Conservation (phyloP, 2,113 vertebrate species). For the Antechinus stuartii region DNA sequence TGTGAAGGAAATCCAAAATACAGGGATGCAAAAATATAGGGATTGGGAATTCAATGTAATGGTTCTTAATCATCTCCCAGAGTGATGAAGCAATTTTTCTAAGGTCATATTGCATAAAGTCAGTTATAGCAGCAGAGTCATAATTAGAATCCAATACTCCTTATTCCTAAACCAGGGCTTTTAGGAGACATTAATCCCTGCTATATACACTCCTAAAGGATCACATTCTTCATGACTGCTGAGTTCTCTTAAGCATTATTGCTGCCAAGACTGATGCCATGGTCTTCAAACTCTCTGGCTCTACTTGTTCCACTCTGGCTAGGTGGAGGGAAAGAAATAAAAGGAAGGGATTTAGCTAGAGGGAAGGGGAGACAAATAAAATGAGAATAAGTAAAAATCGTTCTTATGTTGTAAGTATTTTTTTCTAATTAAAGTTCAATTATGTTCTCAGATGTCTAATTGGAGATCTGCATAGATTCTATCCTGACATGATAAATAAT, state of each 20-base stretch:
- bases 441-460: conserved; percentile 86
- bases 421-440: conserved; percentile 86
- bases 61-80: too few relatives aligned
- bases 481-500: conserved; percentile 83
- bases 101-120: not conserved
- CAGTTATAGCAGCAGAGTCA: not conserved
- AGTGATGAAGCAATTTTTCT: not conserved
- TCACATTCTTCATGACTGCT: accelerated
- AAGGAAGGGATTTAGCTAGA: conserved; percentile 49
- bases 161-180: not conserved
- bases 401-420: conserved; percentile 82
- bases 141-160: not conserved
- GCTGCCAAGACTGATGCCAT: not conserved
- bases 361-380: conserved; percentile 41
- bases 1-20: too few relatives aligned
- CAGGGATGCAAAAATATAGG: too few relatives aligned
- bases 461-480: conserved; percentile 85
- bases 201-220: not conserved
- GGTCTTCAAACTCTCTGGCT: not conserved
- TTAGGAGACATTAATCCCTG: not conserved
- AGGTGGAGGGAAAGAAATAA: conserved; percentile 17
- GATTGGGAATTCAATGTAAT: too few relatives aligned
- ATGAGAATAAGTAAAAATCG: conserved; percentile 77
- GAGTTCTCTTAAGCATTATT: not conserved
- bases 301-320: not conserved